Evolutionary conservation across 2,797 vertebrate genomes (phyloP).

Genomic region (Premnoplex brunnescens): DNA sequence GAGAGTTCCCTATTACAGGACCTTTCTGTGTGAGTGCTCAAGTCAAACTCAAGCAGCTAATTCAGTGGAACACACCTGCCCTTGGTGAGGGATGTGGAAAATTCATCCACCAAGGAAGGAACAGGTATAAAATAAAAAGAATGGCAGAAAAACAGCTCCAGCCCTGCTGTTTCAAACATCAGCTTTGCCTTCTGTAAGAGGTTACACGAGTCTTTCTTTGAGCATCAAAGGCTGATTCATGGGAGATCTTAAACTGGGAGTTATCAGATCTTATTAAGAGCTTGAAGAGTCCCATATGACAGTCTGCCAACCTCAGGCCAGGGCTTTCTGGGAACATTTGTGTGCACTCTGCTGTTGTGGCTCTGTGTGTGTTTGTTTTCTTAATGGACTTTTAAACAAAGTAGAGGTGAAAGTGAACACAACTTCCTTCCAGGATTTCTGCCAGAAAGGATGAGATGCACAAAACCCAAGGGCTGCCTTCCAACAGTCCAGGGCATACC

Average conservation of each 20-base stretch:
- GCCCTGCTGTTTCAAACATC: background rate
- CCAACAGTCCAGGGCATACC: background rate
- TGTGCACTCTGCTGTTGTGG: background rate
- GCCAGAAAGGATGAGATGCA: background rate
- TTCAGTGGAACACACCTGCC: background rate
- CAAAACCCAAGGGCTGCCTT: background rate
- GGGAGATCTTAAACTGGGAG: background rate
- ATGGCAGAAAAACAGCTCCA: background rate
- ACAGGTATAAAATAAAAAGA: background rate
- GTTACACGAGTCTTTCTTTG: background rate
- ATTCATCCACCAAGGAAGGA: background rate
- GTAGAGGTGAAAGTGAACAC: background rate
- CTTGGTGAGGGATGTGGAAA: background rate
- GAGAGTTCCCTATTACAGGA: background rate
- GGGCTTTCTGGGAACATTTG: background rate
- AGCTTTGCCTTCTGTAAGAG: background rate
- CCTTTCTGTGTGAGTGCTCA: background rate
- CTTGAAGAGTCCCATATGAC: background rate
- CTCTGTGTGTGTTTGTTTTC: background rate
- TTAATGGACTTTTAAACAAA: background rate
- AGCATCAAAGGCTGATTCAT: background rate
- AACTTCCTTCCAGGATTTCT: background rate
- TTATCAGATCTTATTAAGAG: conserved; percentile 8
- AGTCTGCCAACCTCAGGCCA: background rate
- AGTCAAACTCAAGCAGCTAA: background rate